Conservation (phyloP, 2,888 invertebrate genomes). For the Synanthedon tipuliformis region DNA sequence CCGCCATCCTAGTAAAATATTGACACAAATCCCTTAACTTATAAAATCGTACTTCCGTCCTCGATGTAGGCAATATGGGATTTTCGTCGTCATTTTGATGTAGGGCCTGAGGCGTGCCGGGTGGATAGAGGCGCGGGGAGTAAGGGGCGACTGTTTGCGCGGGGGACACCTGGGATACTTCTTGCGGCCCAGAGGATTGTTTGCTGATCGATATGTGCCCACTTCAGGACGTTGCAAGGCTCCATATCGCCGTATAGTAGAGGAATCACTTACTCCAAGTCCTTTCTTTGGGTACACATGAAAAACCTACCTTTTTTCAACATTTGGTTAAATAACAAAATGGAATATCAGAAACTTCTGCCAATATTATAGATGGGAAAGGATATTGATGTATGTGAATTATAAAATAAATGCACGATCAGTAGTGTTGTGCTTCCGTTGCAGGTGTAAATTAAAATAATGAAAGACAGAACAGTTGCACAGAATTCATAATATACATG, state of each 20-base stretch:
- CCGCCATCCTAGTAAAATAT: conserved; percentile 67
- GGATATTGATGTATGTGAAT: no score
- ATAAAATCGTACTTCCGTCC: conserved; percentile 66
- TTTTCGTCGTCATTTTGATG: conserved; percentile 65
- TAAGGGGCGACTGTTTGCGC: conserved; percentile 31
- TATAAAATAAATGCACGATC: no score
- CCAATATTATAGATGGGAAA: no score
- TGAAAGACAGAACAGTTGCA: conserved; percentile 26
- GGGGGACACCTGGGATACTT: conserved; percentile 61
- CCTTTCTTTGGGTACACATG: no score
- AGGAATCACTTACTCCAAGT: not conserved
- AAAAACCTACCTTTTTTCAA: not conserved
- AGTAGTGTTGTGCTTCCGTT: no score
- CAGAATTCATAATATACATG: conserved; percentile 23
- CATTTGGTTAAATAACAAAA: no score
- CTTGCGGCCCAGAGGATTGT: conserved; percentile 28
- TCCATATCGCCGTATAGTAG: not conserved
- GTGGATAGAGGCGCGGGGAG: conserved; percentile 17
- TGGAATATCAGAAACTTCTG: no score
- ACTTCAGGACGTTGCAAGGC: conserved; percentile 9
- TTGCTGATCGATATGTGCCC: conserved; percentile 47
- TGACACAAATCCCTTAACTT: conserved; percentile 71
- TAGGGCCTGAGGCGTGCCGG: conserved; percentile 44
- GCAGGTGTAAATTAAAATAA: conserved; percentile 10
- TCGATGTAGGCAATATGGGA: conserved; percentile 65